Evolutionary conservation across 2,888 invertebrate species (phyloP), one percentile per base, ranked within the genome.

Genomic region (Sericinus montela): DNA sequence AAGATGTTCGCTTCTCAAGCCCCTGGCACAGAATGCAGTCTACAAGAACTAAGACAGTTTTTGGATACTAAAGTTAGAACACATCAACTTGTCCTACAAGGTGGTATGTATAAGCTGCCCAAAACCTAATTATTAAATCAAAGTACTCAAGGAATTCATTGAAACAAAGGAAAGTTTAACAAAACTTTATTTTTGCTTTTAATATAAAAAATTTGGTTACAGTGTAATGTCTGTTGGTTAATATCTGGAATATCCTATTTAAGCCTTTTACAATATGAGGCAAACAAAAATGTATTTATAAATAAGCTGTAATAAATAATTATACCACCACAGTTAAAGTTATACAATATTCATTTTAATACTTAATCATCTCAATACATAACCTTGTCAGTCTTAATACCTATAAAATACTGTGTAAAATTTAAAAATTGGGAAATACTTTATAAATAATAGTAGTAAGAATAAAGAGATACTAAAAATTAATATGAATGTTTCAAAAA

Each of bases 1-100:
- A 97, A 97, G 75, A 95, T 98, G 94, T 98, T 98, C 88, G 97
- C 97, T 1, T 96, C 97, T 29, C 97, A 97, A 84, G 97, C 97
- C 8, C 95, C 97, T 0, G 93, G 95, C 0, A 93, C 95, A 10
- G 98, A 98, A 71, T 97, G 97, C 68, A 95, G 94, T 59, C 86
- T 96, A 46, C 94, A 95, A 54, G 97, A 98, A 75, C 85, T 98
- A 16, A 92, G 95, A 65, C 93, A 94, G 65, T 98, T 98, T 76
- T 89, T 98, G 25, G 98, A 98, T 72, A 92, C 94, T 28, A 98
- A 98, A 92, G 98, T 98, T 1, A 90, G 96, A 51, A 97, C 96
- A 62, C 97, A 98, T 75, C 94, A 96, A 67, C 85, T 98, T 29
- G 88, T 97, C 16, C 94, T 94, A 65, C 93, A 95, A 42, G 95